Base-by-base conservation (phyloP, 1,140 invertebrate genomes). In the Drosophila ficusphila region DNA sequence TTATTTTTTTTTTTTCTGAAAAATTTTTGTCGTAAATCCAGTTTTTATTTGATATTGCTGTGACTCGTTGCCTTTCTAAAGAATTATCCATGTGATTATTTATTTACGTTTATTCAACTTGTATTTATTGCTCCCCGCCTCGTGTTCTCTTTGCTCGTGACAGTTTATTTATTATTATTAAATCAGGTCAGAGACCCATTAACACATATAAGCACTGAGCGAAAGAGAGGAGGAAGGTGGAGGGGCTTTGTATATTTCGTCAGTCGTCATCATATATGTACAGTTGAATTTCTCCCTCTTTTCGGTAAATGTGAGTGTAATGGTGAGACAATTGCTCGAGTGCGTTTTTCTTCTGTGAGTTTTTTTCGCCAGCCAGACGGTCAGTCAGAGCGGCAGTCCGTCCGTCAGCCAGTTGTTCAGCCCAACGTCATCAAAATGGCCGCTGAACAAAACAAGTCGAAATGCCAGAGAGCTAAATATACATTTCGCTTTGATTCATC, bases 121-220 rank as follows among this genome's bases (percentile, higher is more conserved):
- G 12, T 60, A 33, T 60, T 53, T 72, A 51, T 62, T 51, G 46
- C 19, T 46, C 31, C 34, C 39, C 58, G 27, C 18, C 21, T 57
- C 38, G 18, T 44, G 38, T 49, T 61, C 54, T 61, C 60, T 54
- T 49, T 9, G 14, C 61, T 52, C 64, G 51, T 25, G 53, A 64
- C 60, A 68, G 57, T 56, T 70, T 89, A 89, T 88, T 89, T 88
- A 81, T 89, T 89, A 86, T 89, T 89, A 83, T 89, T 89, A 88
- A 89, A 89, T 89, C 85, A 89, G 85, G 85, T 89, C 85, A 89
- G 85, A 89, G 85, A 89, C 85, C 85, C 85, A 89, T 89, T 89
- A 89, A 89, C 85, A 89, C 85, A 89, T 47, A 89, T 81, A 68
- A 33, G 52, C n/a, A 57, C 23, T 47, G 41, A 46, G 12, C 12